phyloP scores from a whole-genome alignment of 2,113 vertebrate genomes.

The Rhadina sibilatrix region DNA sequence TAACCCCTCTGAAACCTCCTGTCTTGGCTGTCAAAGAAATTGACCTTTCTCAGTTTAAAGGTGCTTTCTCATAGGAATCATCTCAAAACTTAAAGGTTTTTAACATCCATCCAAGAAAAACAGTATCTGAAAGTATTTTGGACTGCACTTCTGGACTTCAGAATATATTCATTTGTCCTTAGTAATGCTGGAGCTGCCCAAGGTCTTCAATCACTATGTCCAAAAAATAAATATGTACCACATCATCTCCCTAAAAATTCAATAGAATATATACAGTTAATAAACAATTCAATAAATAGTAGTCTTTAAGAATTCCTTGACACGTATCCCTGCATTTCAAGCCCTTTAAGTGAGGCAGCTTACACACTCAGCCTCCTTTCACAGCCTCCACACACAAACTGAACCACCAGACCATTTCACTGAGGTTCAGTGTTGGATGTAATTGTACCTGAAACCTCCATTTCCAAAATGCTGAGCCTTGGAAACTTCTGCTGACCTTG shows the following conservation, averaged over 20 bases:
- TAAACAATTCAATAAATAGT: neutral
- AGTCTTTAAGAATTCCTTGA: neutral
- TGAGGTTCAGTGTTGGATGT: neutral
- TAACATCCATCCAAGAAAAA: conserved; percentile 47
- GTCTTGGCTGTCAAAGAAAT: conserved; percentile 54
- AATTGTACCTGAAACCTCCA: neutral
- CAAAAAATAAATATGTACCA: neutral
- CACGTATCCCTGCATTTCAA: neutral
- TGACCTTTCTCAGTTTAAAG: conserved; percentile 56
- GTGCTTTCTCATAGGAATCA: conserved; percentile 44
- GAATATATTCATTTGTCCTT: neutral
- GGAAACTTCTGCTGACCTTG: conserved; percentile 20
- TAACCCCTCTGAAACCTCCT: conserved; percentile 34
- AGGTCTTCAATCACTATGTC: neutral
- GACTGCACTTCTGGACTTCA: neutral
- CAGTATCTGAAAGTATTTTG: conserved; percentile 8
- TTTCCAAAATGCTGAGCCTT: neutral
- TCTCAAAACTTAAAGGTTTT: conserved; percentile 43
- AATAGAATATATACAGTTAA: neutral
- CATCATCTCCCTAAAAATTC: neutral
- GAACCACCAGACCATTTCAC: neutral
- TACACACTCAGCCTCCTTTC: neutral
- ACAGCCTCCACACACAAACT: neutral
- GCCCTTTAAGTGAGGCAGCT: neutral
- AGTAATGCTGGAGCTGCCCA: neutral